Conservation (phyloP, 2,113 vertebrate species). For the Trogon melanurus region DNA sequence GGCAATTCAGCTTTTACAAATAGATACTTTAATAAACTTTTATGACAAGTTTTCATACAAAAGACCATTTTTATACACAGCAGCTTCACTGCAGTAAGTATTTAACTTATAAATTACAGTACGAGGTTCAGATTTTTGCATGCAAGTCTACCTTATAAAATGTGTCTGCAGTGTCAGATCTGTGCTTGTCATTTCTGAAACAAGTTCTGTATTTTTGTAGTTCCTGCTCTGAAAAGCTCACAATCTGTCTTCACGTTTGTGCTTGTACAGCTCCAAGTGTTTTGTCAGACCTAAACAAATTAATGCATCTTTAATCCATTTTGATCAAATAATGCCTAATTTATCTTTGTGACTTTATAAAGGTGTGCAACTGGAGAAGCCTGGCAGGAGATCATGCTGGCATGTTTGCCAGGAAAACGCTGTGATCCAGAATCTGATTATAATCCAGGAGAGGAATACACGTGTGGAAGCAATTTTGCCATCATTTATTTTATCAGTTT, state of each 20-base stretch:
- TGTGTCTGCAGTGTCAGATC: not conserved
- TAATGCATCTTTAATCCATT: not conserved
- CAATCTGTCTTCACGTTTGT: not conserved
- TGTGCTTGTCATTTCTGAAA: not conserved
- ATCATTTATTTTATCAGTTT: conserved; percentile 98
- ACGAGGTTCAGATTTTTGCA: not conserved
- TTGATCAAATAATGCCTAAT: not conserved
- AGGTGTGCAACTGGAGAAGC: conserved; percentile 98
- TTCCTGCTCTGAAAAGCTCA: not conserved
- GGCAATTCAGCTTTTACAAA: not conserved
- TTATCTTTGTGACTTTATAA: conserved; percentile 21
- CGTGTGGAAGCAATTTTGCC: conserved; percentile 95
- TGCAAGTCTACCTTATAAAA: not conserved
- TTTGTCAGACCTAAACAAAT: not conserved
- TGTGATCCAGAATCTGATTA: conserved; percentile 95
- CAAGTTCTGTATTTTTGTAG: not conserved
- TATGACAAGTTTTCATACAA: not conserved
- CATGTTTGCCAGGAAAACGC: conserved; percentile 92
- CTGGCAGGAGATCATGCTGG: conserved; percentile 99
- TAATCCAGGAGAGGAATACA: conserved; percentile 90
- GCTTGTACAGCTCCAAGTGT: not conserved
- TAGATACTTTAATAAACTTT: not conserved
- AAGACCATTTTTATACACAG: not conserved
- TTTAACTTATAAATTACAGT: not conserved
- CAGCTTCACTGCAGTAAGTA: not conserved